Conservation (phyloP, 1,140 invertebrate genomes). For the Magallana angulata region DNA sequence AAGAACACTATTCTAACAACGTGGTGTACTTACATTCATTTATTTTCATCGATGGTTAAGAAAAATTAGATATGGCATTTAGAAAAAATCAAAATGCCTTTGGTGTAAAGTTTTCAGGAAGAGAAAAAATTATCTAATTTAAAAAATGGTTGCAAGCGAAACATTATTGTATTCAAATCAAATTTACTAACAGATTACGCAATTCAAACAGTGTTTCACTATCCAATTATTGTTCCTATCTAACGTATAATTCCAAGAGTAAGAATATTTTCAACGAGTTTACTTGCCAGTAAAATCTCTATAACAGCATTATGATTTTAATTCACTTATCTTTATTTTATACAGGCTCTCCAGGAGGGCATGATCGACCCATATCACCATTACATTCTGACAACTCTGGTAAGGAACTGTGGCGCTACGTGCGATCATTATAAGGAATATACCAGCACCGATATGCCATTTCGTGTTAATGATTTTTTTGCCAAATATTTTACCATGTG, state of each 20-base stretch:
- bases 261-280: neutral
- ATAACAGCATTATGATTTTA: neutral
- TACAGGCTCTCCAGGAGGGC: constrained; percentile 78
- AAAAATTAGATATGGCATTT: no score
- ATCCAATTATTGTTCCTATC: neutral
- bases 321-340: neutral
- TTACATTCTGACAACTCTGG: constrained; percentile 77
- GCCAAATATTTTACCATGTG: neutral
- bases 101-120: no score
- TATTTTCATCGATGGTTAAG: no score
- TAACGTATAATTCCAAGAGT: neutral
- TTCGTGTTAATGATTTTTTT: neutral
- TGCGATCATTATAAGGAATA: no score
- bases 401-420: constrained; percentile 56
- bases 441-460: neutral
- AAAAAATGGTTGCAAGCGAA: no score
- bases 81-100: no score
- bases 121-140: no score
- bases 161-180: neutral
- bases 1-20: no score
- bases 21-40: no score
- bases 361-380: constrained; percentile 79
- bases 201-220: neutral
- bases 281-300: neutral
- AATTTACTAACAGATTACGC: neutral